Evolutionary conservation across 2,113 vertebrate genomes (phyloP), one percentile per base, ranked within the genome.

Genomic region (Halichoeres trimaculatus): DNA sequence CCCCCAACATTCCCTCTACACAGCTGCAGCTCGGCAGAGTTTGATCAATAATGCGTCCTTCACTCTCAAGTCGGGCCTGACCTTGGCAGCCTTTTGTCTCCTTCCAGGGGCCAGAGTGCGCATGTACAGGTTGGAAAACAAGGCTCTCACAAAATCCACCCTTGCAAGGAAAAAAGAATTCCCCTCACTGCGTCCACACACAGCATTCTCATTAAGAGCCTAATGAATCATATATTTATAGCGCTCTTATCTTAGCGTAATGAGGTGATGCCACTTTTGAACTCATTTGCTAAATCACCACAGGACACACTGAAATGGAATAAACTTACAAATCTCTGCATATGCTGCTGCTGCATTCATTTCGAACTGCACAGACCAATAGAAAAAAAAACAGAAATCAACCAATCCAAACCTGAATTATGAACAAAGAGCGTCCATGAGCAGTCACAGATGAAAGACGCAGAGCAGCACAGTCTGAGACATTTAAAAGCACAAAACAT

Each of bases 21-120:
- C 80, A 90, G 90, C 91, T 89, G 84, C 88, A 87, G 92, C 88
- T 83, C 87, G 51, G 82, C 82, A 77, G 89, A 87, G 90, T 93
- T 93, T 93, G 93, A 94, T 95, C 93, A 94, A 94, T 94, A 95
- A 91, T 61, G 68, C 74, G 93, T 93, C 93, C 93, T 94, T 95
- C 93, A 90, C 92, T 89, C 90, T 91, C 89, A 88, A 89, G 89
- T 91, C 91, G 79, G 86, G 80, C 74, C 88, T 92, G 93, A 94
- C 94, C 93, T 94, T 95, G 93, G 88, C 90, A 93, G 93, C 90
- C 93, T 93, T 93, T 93, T 93, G 91, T 93, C 92, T 93, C 88
- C 91, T 89, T 90, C 76, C 89, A 82, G 85, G 84, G 92, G 92
- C 89, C 89, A 92, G 90, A 92, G 92, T 88, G 89, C 87, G 90